Evolutionary conservation across 2,113 vertebrate genomes (phyloP), one percentile per base, ranked within the genome.

Genomic region (Rutilus rutilus): DNA sequence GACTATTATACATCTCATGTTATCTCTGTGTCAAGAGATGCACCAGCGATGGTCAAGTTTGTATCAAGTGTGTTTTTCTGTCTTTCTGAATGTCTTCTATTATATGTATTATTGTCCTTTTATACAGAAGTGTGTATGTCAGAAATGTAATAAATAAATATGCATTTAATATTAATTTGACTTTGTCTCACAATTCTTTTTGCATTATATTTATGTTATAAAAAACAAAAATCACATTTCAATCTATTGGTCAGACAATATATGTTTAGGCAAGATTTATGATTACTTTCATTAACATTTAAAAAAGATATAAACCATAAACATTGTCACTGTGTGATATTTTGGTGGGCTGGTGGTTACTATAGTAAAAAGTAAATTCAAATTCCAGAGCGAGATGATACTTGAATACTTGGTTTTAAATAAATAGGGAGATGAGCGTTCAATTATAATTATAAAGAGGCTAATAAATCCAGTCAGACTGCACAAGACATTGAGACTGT

Each of bases 91-190:
- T 86, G 57, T 90, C 64, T 78, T 78, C 4, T 52, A 33, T 79
- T n/a, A 8, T 76, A 30, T 52, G 45, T 82, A 50, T 67, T 82
- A 73, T 83, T 42, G 36, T 9, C n/a, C 33, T 79, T 83, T 87
- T 64, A 50, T 60, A 73, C 82, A 71, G 36, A 76, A 42, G 11
- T 78, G 74, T 54, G 85, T 74, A 77, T 89, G 85, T 76, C 78
- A 62, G 12, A 81, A 82, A 73, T 81, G 23, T 73, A 73, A 86
- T 80, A 88, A 83, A 85, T 87, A 65, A 91, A 78, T 67, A 71
- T 91, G 79, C 82, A 88, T 89, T 88, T 86, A 90, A 80, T 87
- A 10, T 86, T 89, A 10, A n/a, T 30, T 82, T n/a, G 3, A 4
- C 36, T 36, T 36, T 12, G 15, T 10, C 15, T 57, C 21, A 1